Base-by-base conservation (phyloP, 2,797 vertebrate genomes). In the Poecilia velifera region DNA sequence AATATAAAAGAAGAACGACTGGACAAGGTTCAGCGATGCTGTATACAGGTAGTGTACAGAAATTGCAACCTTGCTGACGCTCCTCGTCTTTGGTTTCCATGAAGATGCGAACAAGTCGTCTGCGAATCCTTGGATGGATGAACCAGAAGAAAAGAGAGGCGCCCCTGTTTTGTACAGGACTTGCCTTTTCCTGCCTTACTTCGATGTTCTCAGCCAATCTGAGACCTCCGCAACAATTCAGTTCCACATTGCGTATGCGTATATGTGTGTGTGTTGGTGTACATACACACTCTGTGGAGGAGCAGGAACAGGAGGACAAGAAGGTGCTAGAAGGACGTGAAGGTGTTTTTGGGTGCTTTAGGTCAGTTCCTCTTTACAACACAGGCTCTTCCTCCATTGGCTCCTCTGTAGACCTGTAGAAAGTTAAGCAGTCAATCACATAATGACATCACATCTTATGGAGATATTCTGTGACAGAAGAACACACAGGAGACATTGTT, bases 321-420 rank as follows among this genome's bases (percentile, higher is more conserved):
- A 84, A 90, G 86, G 91, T 90, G 91, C 90, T 89, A 76, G 73
- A 81, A 90, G 86, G 85, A 90, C 82, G 86, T 88, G 81, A 86
- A 86, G 53, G 89, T 89, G 85, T 86, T 82, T 78, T 72, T 75
- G 72, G 86, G 82, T 82, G 87, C 86, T 88, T 88, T 84, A 83
- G 46, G 62, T 81, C 81, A 78, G 79, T 47, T 88, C 82, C 74
- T 95, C 94, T 92, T 45, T 96, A 99, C 92, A 97, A 94, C 77
- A 95, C 89, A 6, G 97, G 97, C 93, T 99, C 98, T 71, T 98
- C 97, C 90, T 98, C 98, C 98, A 98, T 99, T 36, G 98, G 98
- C 91, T 99, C 98, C 85, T 98, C 98, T 9, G 92, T 92, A 0
- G 95, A 95, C 95, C 97, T 98, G 95, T 34, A 45, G 76, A 46